A percentile compares a stretch with the other conserved stretches of the same genome.
Evolutionary conservation across 23 tunicate genomes (phyloP).

Genomic region (Ascidia mentula): DNA sequence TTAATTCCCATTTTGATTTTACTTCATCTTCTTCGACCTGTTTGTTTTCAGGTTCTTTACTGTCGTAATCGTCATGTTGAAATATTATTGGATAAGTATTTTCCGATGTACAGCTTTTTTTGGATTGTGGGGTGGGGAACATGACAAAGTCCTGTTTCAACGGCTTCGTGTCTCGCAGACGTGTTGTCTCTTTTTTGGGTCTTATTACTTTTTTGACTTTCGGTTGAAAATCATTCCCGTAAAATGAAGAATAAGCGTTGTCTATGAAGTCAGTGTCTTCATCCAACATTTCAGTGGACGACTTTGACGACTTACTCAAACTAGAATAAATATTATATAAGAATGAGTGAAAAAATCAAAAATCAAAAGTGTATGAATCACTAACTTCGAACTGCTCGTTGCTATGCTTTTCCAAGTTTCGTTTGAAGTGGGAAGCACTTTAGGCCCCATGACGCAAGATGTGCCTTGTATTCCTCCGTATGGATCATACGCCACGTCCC

Average conservation of each 20-base stretch:
- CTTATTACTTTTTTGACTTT: background rate
- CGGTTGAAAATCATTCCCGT: background rate
- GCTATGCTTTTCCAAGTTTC: conserved; percentile 1
- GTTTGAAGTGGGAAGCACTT: conserved; percentile 3
- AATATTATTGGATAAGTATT: background rate
- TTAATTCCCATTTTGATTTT: background rate
- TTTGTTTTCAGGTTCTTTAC: background rate
- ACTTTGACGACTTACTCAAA: background rate
- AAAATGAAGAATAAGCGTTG: background rate
- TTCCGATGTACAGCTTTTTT: background rate
- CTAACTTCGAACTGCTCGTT: background rate
- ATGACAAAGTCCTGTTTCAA: background rate
- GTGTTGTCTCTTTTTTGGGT: background rate
- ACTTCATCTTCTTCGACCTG: background rate
- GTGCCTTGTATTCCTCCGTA: conserved; percentile 8
- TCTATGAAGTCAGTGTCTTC: background rate
- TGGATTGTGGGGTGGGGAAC: background rate
- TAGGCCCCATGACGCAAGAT: background rate
- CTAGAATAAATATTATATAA: background rate
- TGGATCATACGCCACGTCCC: background rate
- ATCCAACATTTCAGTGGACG: background rate
- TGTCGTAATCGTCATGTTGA: background rate
- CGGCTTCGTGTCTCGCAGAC: background rate
- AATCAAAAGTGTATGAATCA: background rate
- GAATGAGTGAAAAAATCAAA: background rate